These are phyloP conservation scores for Dryobotodes eremita DNA, from an alignment of 2,888 invertebrate species.

Conservation along the genomic window DNA sequence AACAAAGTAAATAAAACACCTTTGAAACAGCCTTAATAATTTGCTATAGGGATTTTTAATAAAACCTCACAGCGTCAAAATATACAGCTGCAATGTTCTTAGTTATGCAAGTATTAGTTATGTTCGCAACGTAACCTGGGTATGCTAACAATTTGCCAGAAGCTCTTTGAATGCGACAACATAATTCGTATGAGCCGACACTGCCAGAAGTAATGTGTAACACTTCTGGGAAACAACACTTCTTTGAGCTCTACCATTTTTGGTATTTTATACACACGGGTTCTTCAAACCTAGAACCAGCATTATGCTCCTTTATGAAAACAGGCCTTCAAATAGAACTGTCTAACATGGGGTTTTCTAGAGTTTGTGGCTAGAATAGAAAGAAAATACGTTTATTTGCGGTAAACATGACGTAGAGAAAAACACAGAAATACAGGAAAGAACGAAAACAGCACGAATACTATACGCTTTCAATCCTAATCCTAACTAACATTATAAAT, in stretches of 20 bases:
- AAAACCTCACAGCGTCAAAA: slow-evolving; percentile 16
- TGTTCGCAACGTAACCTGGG: slow-evolving; percentile 54
- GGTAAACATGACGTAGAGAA: no score
- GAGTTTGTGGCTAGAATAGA: background rate
- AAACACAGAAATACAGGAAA: no score
- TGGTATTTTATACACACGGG: background rate
- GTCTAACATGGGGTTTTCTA: background rate
- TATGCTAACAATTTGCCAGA: slow-evolving; percentile 68
- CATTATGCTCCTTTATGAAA: background rate
- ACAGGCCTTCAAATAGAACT: background rate
- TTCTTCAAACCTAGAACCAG: background rate
- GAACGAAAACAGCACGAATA: background rate
- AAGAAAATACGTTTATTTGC: no score
- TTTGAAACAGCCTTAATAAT: background rate
- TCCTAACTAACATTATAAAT: no score
- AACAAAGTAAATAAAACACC: background rate
- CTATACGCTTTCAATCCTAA: background rate
- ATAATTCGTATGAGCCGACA: slow-evolving; percentile 49
- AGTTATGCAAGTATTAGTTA: slow-evolving; percentile 58
- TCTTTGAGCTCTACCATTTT: slow-evolving; percentile 15
- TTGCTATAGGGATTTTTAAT: background rate
- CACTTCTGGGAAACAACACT: slow-evolving; percentile 8
- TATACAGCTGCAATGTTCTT: slow-evolving; percentile 35
- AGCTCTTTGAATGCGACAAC: slow-evolving; percentile 52
- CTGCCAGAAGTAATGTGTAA: slow-evolving; percentile 32